Conservation (phyloP, 2,888 invertebrate genomes). For the Eilema sororculum region DNA sequence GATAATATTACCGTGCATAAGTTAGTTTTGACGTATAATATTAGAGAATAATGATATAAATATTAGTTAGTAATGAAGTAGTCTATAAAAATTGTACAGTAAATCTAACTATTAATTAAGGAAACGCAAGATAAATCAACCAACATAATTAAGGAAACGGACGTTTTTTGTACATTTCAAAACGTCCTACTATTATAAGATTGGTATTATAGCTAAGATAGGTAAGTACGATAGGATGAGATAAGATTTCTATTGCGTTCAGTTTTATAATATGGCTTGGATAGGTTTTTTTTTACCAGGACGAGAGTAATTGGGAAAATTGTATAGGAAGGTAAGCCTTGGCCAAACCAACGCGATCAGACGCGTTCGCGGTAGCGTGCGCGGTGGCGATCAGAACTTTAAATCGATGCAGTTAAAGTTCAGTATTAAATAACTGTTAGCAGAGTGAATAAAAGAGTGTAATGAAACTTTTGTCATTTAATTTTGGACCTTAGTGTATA, state of each 20-base stretch:
- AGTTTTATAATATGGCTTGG: background rate
- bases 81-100: background rate
- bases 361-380: too few species aligned
- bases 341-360: too few species aligned
- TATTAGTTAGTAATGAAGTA: background rate
- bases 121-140: constrained; percentile 1
- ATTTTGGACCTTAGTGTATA: too few species aligned
- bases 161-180: constrained; percentile 4
- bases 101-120: background rate
- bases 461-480: too few species aligned
- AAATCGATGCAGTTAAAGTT: too few species aligned
- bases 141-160: background rate
- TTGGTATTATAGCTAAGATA: background rate
- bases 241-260: background rate
- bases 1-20: too few species aligned
- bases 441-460: too few species aligned
- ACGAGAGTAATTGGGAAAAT: too few species aligned
- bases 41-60: background rate
- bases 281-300: too few species aligned
- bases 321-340: too few species aligned
- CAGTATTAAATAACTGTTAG: too few species aligned
- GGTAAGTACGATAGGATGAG: background rate
- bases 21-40: background rate
- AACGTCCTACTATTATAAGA: background rate
- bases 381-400: too few species aligned